These are phyloP conservation scores for Perca fluviatilis DNA, from an alignment of 2,113 vertebrate species.

Conservation along the genomic window DNA sequence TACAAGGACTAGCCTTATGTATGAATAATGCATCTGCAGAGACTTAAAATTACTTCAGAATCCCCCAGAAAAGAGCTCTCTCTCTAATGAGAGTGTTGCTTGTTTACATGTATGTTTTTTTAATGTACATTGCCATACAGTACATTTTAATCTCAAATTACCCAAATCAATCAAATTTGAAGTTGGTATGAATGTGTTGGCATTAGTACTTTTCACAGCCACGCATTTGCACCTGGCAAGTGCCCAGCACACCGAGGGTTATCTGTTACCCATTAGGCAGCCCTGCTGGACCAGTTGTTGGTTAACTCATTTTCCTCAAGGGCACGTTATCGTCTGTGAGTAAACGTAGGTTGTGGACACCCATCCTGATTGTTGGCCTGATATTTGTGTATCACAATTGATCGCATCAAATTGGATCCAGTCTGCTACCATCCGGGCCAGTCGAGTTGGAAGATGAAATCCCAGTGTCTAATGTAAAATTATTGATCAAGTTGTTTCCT, in stretches of 20 bases:
- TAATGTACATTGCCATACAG: not conserved
- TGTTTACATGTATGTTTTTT: not conserved
- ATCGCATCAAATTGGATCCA: not conserved
- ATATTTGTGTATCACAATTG: not conserved
- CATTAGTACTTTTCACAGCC: not conserved
- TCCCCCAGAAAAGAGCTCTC: not conserved
- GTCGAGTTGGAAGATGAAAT: not conserved
- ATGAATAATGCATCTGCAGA: constrained; percentile 38
- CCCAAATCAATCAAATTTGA: not conserved
- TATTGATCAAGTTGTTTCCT: not conserved
- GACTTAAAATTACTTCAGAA: constrained; percentile 8
- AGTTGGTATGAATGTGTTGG: not conserved
- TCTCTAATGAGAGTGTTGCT: constrained; percentile 2
- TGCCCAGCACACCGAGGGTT: not conserved
- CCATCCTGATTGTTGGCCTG: not conserved
- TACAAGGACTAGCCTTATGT: not conserved
- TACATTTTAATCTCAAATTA: not conserved
- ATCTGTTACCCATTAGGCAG: not conserved
- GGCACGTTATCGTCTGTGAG: not conserved
- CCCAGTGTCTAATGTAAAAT: not conserved
- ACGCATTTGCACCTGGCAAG: not conserved
- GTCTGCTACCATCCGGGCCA: not conserved
- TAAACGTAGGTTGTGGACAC: not conserved
- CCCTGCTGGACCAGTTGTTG: not conserved
- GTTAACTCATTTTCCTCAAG: not conserved